Base-by-base conservation (phyloP, 2,113 vertebrate genomes). In the Benthochromis sp. region DNA sequence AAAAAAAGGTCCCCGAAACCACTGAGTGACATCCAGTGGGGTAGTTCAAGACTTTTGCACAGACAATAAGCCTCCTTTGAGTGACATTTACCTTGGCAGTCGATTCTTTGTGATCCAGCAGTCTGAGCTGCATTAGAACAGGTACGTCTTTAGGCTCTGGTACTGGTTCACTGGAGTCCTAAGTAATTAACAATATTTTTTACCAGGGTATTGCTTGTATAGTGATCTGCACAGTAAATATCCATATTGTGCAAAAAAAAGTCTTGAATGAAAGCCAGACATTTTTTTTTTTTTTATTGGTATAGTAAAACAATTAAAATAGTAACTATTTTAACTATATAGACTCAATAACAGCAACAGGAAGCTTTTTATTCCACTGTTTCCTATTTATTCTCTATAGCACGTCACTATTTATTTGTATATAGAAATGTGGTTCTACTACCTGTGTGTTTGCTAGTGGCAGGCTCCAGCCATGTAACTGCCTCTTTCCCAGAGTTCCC, bases 21-120 rank as follows among this genome's bases (percentile, higher is more conserved):
- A 66, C 34, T 38, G 61, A 38, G 7, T 66, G 61, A 38, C 10
- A 66, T 38, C 10, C 61, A 38, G 7, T 38, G 61, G 7, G 69
- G 69, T 73, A 9, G 21, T 27, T 45, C 40, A 45, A 47, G 21
- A 45, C 21, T 29, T 73, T 29, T 29, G 14, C 69, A 78, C 16
- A 31, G 71, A 50, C 19, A 76, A 50, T 76, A 50, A 16, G 14
- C 43, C 36, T 12, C 6, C 45, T 78, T 4, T 8, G n/a, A 57
- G 21, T 27, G 12, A 36, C 14, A 38, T 73, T 66, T 54, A 97
- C 97, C 96, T 97, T 97, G 3, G 97, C 97, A 36, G 95, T 97
- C n/a, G 96, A 95, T 69, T 97, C 96, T 89, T 95, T 96, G 78
- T 97, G 97, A 89, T 97, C 97, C 85, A 97, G 88, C 82, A 97